phyloP scores from a whole-genome alignment of 2,113 vertebrate species.

The Hucho hucho region DNA sequence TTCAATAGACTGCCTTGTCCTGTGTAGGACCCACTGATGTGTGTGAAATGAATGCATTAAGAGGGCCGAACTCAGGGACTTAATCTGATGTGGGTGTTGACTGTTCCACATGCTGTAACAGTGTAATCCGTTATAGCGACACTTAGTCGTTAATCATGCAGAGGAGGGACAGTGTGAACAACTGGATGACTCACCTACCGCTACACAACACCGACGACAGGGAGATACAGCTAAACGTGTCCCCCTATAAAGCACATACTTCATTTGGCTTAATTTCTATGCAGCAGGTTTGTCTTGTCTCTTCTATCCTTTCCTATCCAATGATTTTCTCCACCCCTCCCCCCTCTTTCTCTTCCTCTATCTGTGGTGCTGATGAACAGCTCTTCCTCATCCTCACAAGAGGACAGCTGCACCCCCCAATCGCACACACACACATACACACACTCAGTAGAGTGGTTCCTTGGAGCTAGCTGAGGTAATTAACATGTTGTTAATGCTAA shows the following conservation, averaged over 20 bases:
- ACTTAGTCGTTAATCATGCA: constrained; percentile 63
- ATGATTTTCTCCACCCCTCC: not conserved
- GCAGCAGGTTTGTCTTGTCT: not conserved
- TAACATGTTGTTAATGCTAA: constrained; percentile 15
- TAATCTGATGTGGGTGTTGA: constrained; percentile 47
- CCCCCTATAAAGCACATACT: not conserved
- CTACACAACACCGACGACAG: not conserved
- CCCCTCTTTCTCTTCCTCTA: not conserved
- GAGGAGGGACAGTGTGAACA: constrained; percentile 53
- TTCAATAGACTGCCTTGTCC: constrained; percentile 30
- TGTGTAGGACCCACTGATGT: constrained; percentile 24
- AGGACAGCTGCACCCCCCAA: not conserved
- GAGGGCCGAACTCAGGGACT: constrained; percentile 22
- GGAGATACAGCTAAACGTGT: not conserved
- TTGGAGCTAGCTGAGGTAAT: constrained; percentile 17
- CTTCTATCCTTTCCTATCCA: not conserved
- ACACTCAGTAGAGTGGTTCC: constrained; percentile 10
- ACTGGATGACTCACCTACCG: constrained; percentile 19
- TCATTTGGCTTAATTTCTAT: not conserved
- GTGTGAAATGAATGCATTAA: constrained; percentile 26
- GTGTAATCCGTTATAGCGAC: constrained; percentile 63
- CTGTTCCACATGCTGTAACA: constrained; percentile 54
- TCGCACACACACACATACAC: not conserved
- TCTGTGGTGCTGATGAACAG: not conserved
- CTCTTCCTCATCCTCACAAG: not conserved